Percentiles rank a stretch among this genome's conserved stretches.
Evolutionary conservation across 2,797 vertebrate species (phyloP).

Genomic region (Distichodus sexfasciatus): DNA sequence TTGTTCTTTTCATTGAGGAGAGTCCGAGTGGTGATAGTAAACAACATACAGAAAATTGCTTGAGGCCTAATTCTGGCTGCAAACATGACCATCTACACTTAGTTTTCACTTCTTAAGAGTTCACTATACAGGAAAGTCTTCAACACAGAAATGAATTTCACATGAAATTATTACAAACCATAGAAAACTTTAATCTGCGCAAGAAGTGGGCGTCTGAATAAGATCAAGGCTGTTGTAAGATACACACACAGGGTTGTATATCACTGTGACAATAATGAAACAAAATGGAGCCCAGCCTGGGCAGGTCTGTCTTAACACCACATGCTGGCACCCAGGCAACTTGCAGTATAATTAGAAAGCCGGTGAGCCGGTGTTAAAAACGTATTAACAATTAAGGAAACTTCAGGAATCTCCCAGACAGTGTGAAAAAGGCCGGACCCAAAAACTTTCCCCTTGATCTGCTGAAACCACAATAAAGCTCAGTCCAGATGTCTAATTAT

Average conservation of each 20-base stretch:
- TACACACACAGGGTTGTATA: not conserved
- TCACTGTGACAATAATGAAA: slow-evolving; percentile 5
- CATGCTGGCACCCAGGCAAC: not conserved
- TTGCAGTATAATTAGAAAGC: slow-evolving; percentile 24
- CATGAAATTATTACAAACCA: not conserved
- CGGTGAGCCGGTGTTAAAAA: slow-evolving; percentile 33
- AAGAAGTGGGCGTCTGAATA: not conserved
- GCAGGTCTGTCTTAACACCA: not conserved
- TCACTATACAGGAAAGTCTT: not conserved
- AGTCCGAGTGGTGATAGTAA: slow-evolving; percentile 1
- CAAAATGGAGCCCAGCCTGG: not conserved
- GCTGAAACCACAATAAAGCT: slow-evolving; percentile 48
- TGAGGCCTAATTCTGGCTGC: not conserved
- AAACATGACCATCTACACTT: not conserved
- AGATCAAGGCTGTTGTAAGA: not conserved
- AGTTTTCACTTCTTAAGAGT: not conserved
- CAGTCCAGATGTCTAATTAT: slow-evolving; percentile 52
- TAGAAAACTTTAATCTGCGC: not conserved
- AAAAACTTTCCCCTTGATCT: slow-evolving; percentile 35
- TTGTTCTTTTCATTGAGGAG: slow-evolving; percentile 2
- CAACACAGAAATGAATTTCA: not conserved
- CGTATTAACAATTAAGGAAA: slow-evolving; percentile 21
- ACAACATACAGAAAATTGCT: slow-evolving; percentile 12
- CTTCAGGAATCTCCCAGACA: slow-evolving; percentile 25
- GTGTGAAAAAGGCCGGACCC: slow-evolving; percentile 25